A percentile compares a stretch with the other conserved stretches of the same genome.
Conservation (phyloP, 2,113 vertebrate genomes). For the Atrichornis clamosus region DNA sequence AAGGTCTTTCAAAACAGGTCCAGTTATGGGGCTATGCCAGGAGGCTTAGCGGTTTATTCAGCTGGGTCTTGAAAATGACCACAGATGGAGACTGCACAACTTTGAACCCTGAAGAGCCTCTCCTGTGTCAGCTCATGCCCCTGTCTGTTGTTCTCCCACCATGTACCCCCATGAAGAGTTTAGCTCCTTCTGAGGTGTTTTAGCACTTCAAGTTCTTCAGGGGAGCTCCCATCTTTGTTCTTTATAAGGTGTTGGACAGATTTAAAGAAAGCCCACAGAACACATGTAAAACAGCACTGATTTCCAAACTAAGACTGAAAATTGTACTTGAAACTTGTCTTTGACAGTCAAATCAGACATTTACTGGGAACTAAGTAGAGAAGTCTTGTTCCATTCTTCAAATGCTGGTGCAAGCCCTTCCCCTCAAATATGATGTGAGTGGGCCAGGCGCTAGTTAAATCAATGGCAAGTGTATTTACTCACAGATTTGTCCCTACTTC, state of each 20-base stretch:
- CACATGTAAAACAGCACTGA: not conserved
- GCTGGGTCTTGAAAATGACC: not conserved
- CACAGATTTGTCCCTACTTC: not conserved
- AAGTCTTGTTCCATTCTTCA: not conserved
- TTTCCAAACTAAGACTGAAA: not conserved
- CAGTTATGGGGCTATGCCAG: not conserved
- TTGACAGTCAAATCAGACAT: not conserved
- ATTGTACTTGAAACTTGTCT: not conserved
- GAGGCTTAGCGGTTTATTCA: not conserved
- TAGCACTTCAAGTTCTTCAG: not conserved
- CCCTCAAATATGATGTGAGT: not conserved
- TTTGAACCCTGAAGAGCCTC: not conserved
- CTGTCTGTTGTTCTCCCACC: accelerated
- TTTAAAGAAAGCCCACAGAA: not conserved
- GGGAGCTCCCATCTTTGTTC: not conserved
- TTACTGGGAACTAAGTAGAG: not conserved
- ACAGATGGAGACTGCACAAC: not conserved
- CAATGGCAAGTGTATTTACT: not conserved
- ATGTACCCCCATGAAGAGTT: accelerated
- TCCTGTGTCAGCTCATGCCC: accelerated
- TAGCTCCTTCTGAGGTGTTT: not conserved
- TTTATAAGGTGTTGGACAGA: not conserved
- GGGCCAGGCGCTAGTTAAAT: not conserved
- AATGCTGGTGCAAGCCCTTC: not conserved
- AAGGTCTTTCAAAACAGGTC: not conserved